Conservation (phyloP, 2,888 invertebrate species). For the Achlya flavicornis region DNA sequence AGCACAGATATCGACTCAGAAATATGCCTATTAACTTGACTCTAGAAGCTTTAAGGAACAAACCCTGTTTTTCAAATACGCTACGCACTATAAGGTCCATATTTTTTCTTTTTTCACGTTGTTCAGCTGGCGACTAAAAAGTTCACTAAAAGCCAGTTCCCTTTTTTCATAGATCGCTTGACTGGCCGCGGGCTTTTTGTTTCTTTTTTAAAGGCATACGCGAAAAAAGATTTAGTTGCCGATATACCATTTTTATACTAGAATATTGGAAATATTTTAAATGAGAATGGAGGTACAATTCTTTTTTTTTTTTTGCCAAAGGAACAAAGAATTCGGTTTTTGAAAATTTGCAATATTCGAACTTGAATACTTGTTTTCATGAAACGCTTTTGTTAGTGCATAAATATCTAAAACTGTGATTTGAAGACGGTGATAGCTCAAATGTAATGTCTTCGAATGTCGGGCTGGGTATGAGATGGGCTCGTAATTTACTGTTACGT, state of each 20-base stretch:
- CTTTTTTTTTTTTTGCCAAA: neutral
- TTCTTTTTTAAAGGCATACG: neutral
- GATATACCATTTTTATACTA: slow-evolving; percentile 5
- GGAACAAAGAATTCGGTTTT: neutral
- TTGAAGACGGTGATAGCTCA: no score
- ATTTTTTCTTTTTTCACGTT: slow-evolving; percentile 8
- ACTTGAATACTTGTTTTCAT: neutral
- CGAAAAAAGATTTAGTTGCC: slow-evolving; percentile 7
- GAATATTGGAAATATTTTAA: neutral
- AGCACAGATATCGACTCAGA: neutral
- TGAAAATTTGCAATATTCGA: neutral
- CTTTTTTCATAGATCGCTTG: slow-evolving; percentile 12
- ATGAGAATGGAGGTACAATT: neutral
- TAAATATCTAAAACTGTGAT: neutral
- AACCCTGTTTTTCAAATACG: no score
- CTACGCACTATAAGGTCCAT: neutral
- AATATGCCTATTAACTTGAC: neutral
- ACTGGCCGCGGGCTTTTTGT: slow-evolving; percentile 5
- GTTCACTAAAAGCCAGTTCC: slow-evolving; percentile 12
- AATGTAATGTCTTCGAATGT: no score
- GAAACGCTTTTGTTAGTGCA: neutral
- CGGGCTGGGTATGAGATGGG: no score
- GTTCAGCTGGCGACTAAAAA: slow-evolving; percentile 7
- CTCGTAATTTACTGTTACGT: no score
- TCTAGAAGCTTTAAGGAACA: neutral